Evolutionary conservation across 2,113 vertebrate species (phyloP), one percentile per base, ranked within the genome.

Genomic region (Aspiorhynchus laticeps): DNA sequence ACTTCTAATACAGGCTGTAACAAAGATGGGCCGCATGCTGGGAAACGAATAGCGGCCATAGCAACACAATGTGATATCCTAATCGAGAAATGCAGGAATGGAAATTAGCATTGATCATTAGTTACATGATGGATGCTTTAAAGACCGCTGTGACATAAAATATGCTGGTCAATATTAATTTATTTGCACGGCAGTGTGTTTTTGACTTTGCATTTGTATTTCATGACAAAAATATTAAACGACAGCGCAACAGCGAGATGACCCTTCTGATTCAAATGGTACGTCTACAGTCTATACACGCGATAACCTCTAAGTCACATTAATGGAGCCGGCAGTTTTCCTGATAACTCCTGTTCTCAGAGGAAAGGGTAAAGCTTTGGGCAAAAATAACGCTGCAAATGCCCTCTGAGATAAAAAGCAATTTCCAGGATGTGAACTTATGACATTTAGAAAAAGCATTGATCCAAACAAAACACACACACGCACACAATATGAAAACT

Each of bases 41-140:
- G 10, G 53, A 59, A 78, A 80, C 26, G 65, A 53, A 33, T 33
- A 85, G 48, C 10, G 1, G 19, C 76, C 63, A 41, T 46, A 67
- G 31, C 75, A 80, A 79, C 82, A 61, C 61, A 56, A 51, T 51
- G 61, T 61, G 10, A 56, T 48, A 83, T 28, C 71, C 19, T 56
- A 61, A 61, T 71, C 67, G 24, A 73, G 53, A 87, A 48, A 87
- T 41, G 73, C 75, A 78, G 19, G 48, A 83, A 88, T 86, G 80
- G 80, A 86, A 88, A 89, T 84, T 31, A 86, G 53, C 74, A 89
- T 86, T 86, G 88, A 89, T 87, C 83, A 74, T 56, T 67, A 41
- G 21, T 36, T 43, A 61, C 74, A 80, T 89, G 74, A 88, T 86
- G 73, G 74, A 84, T 80, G 67, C 24, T 28, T 86, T 41, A 67